Percentiles rank a stretch among this genome's conserved stretches.
phyloP scores from a whole-genome alignment of 2,888 invertebrate genomes.

The Diaphora mendica region DNA sequence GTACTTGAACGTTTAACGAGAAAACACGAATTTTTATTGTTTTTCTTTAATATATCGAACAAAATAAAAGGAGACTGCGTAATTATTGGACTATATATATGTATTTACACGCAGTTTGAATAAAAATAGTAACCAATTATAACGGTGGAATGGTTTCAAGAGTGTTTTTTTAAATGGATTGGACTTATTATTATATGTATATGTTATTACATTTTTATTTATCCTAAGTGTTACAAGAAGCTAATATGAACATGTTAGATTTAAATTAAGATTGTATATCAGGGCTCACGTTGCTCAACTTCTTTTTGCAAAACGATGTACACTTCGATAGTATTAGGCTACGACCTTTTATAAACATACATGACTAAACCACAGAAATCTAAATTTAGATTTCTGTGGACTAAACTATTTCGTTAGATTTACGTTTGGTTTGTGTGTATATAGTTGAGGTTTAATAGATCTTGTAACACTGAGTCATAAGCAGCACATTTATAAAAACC shows the following conservation, averaged over 20 bases:
- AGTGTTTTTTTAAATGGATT: conserved; percentile 24
- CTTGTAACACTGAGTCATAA: conserved; percentile 27
- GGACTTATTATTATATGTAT: conserved; percentile 23
- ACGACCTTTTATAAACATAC: conserved; percentile 3
- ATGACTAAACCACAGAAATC: too few relatives aligned
- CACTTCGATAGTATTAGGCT: background rate
- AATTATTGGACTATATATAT: conserved; percentile 36
- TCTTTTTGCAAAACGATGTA: conserved; percentile 15
- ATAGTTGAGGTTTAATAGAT: conserved; percentile 6
- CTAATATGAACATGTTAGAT: conserved; percentile 9
- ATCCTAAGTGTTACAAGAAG: conserved; percentile 22
- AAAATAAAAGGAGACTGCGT: conserved; percentile 41
- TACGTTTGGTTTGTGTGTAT: background rate
- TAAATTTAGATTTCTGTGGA: too few relatives aligned
- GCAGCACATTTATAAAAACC: conserved; percentile 11
- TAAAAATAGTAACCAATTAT: conserved; percentile 28
- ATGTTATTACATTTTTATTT: conserved; percentile 17
- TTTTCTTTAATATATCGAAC: conserved; percentile 42
- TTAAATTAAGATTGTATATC: conserved; percentile 7
- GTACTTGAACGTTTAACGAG: conserved; percentile 10
- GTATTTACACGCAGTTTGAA: conserved; percentile 46
- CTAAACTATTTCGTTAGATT: background rate
- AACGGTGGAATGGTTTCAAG: conserved; percentile 19
- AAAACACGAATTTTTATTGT: conserved; percentile 34
- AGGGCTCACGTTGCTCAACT: conserved; percentile 26